Conservation (phyloP, 2,888 invertebrate species). For the Agrilus cyanescens region DNA sequence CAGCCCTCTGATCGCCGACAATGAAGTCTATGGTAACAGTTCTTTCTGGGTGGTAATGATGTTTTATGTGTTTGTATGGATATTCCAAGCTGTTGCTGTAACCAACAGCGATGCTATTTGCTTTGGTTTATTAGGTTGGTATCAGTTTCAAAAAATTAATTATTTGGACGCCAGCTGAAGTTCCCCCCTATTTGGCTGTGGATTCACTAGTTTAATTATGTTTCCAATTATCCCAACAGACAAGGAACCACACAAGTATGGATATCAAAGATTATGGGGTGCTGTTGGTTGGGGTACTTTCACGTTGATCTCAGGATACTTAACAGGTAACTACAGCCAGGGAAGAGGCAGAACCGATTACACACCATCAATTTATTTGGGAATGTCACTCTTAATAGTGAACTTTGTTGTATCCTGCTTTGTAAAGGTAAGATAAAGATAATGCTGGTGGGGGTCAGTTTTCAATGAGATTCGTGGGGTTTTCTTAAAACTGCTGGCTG, state of each 20-base stretch:
- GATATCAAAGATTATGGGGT: constrained; percentile 79
- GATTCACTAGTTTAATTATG: too few relatives aligned
- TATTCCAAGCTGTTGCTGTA: constrained; percentile 75
- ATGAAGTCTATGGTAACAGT: constrained; percentile 34
- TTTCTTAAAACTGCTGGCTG: too few relatives aligned
- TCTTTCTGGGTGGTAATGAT: constrained; percentile 72
- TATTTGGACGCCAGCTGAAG: too few relatives aligned
- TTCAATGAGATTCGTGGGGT: too few relatives aligned
- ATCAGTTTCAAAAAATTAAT: not conserved
- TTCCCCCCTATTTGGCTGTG: too few relatives aligned
- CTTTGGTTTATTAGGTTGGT: constrained; percentile 65
- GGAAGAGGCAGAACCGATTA: constrained; percentile 58
- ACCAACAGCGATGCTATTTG: constrained; percentile 85
- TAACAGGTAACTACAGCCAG: constrained; percentile 62
- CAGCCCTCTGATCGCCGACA: constrained; percentile 30
- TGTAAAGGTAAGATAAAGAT: constrained; percentile 41
- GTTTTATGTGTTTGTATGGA: constrained; percentile 67
- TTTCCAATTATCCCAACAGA: constrained; percentile 38
- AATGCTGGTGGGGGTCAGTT: too few relatives aligned
- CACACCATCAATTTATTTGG: constrained; percentile 64
- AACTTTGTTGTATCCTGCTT: constrained; percentile 55
- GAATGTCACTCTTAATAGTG: constrained; percentile 51
- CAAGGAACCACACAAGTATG: constrained; percentile 62
- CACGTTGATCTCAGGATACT: constrained; percentile 60
- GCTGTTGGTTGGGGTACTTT: constrained; percentile 78